Base-by-base conservation (phyloP, 1,140 invertebrate genomes). In the Condylostylus longicornis region DNA sequence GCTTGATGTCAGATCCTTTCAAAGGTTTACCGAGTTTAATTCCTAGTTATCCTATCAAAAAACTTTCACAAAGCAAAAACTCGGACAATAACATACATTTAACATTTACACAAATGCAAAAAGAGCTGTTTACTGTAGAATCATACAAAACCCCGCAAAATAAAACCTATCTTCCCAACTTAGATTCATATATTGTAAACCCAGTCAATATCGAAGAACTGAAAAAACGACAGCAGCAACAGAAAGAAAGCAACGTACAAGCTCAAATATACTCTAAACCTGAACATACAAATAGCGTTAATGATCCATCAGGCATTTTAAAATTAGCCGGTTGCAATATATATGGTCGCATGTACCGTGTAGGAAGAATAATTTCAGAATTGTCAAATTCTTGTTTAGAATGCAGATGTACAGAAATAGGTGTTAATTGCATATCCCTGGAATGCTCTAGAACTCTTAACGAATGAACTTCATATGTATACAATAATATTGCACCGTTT, bases 291-390 rank as follows among this genome's bases (percentile, higher is more conserved):
- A 42, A 42, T 39, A 45, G 38, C 35, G 33, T 51, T 38, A 52
- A 50, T 40, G 49, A 63, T 42, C 47, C 54, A 13, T 42, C 48
- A n/a, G 51, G 56, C n/a, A 53, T 79, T 22, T 61, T 88, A 15
- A 86, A 86, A 56, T 53, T 89, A 41, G 82, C 81, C 8, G 85
- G 85, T 2, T 91, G 87, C 51, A 90, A 91, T 63, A 89, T 91
- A 46, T 90, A 89, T 51, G 86, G 87, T 3, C 71, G 77, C 44
- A 88, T 89, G 79, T 89, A 90, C 58, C 69, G 77, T 5, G 78
- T 89, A 2, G 83, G 82, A 4, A 69, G 75, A 51, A 81, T 85
- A 45, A 88, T 91, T 37, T 69, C 75, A 0, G 84, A 90, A 64
- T 63, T 91, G 36, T 87, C 84, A 5, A 74, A 71, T 34, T 71